Evolutionary conservation across 2,113 vertebrate genomes (phyloP), one percentile per base, ranked within the genome.

Genomic region (Phainopepla nitens): DNA sequence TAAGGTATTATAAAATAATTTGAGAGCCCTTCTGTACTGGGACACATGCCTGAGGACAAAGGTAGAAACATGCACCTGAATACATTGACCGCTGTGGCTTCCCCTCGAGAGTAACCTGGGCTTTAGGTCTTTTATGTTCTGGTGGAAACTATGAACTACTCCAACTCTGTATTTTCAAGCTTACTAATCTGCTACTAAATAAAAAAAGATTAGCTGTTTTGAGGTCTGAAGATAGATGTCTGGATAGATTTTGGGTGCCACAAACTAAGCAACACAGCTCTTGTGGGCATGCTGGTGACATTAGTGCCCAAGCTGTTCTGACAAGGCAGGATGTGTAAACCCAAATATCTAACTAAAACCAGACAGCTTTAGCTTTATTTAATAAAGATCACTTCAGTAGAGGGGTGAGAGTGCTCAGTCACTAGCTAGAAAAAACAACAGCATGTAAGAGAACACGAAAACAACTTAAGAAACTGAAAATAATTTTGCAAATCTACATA

Each of bases 21-120:
- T 53, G 45, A 92, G 54, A 62, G 82, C 79, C 94, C 92, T 96
- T 88, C 56, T 83, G 85, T 94, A 85, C 53, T 7, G 73, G 66
- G 45, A 29, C 87, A 33, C 2, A 45, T 82, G 94, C 81, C 89
- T 36, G 15, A 82, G 82, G 81, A 91, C 90, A 96, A 92, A 93
- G 90, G 76, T 15, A 78, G 60, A 51, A 90, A 78, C 85, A 53
- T 53, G 75, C 71, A 90, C 69, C 58, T 78, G 88, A 90, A 94
- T 80, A 82, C 88, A 93, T 28, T 75, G 88, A 47, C 1, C 11
- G 33, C 0, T 49, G 54, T 29, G 71, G 64, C 76, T 69, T 90
- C 56, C 22, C 47, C 23, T 65, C 4, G 4, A 45, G 36, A 24
- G 21, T 10, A 21, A 27, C 11, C 64, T 20, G 57, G 49, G 10